Percentiles rank a stretch among this genome's conserved stretches.
These are phyloP conservation scores for Cyprinus carpio DNA, from an alignment of 2,113 vertebrate genomes.

Conservation along the genomic window DNA sequence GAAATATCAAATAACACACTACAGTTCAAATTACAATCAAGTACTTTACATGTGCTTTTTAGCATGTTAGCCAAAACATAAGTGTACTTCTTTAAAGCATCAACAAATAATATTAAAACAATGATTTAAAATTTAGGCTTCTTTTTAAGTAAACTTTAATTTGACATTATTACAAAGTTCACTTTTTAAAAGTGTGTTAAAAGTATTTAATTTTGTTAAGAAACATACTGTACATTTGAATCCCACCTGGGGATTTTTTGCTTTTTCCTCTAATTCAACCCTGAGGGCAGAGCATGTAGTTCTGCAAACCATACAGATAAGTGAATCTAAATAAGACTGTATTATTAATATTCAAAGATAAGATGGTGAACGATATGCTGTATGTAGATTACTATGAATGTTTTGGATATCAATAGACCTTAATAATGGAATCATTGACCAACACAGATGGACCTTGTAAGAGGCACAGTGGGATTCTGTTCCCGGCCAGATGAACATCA, in stretches of 20 bases:
- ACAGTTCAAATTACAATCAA: too few species aligned
- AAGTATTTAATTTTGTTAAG: too few species aligned
- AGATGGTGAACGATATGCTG: neutral
- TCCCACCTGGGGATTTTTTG: conserved; percentile 47
- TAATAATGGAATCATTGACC: neutral
- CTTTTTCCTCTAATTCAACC: conserved; percentile 5
- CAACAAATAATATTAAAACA: too few species aligned
- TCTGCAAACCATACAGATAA: neutral
- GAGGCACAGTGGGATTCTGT: neutral
- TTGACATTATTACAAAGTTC: too few species aligned
- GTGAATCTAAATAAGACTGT: neutral
- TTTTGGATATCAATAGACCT: neutral
- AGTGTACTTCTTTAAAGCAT: too few species aligned
- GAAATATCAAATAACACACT: too few species aligned
- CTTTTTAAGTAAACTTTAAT: too few species aligned
- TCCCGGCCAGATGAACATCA: neutral
- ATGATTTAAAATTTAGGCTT: too few species aligned
- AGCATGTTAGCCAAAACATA: too few species aligned
- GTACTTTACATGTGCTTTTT: too few species aligned
- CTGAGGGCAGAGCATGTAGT: neutral
- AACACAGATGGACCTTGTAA: neutral
- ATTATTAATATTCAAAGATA: neutral
- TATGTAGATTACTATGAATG: neutral
- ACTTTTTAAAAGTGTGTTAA: too few species aligned
- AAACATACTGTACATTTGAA: conserved; percentile 37